Percentiles rank a stretch among this genome's conserved stretches.
Conservation (phyloP, 1,140 invertebrate genomes). For the Temnothorax nylanderi region DNA sequence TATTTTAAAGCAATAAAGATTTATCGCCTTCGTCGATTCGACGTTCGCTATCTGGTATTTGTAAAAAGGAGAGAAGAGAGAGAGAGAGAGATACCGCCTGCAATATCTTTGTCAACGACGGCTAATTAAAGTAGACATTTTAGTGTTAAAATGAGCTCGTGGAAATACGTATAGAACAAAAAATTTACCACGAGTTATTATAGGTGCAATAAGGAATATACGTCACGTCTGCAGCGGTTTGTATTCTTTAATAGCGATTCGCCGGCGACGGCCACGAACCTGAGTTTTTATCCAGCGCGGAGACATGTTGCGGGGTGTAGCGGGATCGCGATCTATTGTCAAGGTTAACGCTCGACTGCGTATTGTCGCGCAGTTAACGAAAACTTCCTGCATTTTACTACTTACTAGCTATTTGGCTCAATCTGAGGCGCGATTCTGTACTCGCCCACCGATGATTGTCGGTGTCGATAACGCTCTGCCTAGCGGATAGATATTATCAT, state of each 20-base stretch:
- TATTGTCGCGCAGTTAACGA: background rate
- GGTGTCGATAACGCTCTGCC: too few species aligned
- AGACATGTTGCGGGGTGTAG: constrained; percentile 20
- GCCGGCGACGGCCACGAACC: constrained; percentile 1
- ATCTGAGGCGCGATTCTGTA: too few species aligned
- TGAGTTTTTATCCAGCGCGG: constrained; percentile 46
- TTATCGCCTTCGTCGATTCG: background rate
- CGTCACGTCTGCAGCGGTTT: background rate
- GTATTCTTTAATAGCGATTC: constrained; percentile 24
- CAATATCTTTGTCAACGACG: background rate
- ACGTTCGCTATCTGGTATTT: background rate
- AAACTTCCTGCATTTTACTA: too few species aligned
- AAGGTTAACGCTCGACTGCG: constrained; percentile 60
- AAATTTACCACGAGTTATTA: background rate
- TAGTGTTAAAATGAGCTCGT: background rate
- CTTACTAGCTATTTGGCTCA: too few species aligned
- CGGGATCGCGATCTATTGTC: constrained; percentile 47
- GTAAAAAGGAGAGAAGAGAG: background rate
- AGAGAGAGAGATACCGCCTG: too few species aligned
- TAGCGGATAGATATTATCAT: constrained; percentile 34
- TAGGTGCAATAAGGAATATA: constrained; percentile 6
- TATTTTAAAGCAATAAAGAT: background rate
- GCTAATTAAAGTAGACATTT: background rate
- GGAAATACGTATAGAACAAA: background rate
- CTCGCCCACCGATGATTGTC: too few species aligned